Evolutionary conservation across 2,888 invertebrate species (phyloP).

Genomic region (Melinopterus prodromus): DNA sequence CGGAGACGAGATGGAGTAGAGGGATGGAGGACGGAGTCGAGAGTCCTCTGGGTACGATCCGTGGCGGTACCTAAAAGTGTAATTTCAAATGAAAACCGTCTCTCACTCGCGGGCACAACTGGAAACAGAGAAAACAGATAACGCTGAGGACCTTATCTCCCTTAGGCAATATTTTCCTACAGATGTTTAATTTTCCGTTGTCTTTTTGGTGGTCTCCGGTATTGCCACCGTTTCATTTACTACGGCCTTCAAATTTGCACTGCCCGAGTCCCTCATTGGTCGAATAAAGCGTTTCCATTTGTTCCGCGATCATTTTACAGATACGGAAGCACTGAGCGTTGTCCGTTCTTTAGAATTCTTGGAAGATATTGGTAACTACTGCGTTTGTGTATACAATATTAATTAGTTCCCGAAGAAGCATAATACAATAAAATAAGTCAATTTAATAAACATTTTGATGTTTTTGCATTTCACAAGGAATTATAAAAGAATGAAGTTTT

Average conservation of each 20-base stretch:
- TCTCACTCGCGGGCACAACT: neutral
- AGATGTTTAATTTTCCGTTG: neutral
- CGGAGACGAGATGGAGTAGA: neutral
- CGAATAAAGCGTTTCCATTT: neutral
- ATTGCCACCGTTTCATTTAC: conserved; percentile 4
- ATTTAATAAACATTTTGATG: too few species aligned
- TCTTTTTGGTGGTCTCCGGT: neutral
- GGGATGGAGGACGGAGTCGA: neutral
- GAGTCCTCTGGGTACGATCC: neutral
- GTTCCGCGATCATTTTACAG: neutral
- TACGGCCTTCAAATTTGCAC: neutral
- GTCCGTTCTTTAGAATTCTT: neutral
- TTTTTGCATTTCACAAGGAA: too few species aligned
- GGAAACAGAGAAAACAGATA: neutral
- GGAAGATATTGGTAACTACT: too few species aligned
- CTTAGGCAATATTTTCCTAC: conserved; percentile 4
- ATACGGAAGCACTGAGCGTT: too few species aligned
- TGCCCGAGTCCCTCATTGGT: neutral
- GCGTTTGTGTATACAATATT: too few species aligned
- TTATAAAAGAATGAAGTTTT: too few species aligned
- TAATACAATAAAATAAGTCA: too few species aligned
- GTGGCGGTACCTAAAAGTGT: neutral
- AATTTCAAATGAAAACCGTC: neutral
- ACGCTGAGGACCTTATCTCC: neutral
- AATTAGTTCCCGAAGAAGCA: too few species aligned